Evolutionary conservation across 2,888 invertebrate genomes (phyloP).

Genomic region (Neoascia interrupta): DNA sequence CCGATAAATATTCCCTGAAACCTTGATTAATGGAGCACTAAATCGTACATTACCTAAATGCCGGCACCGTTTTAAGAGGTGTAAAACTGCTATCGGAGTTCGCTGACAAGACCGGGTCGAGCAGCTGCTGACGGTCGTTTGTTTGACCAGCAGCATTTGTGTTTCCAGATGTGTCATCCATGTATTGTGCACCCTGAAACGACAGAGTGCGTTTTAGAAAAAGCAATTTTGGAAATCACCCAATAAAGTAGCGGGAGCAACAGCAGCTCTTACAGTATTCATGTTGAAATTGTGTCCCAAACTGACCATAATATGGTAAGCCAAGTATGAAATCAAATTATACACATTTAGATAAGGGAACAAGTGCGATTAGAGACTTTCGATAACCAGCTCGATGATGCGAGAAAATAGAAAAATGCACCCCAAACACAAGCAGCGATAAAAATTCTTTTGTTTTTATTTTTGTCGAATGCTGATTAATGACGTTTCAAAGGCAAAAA

Average conservation of each 20-base stretch:
- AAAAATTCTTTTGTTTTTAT: conserved; percentile 43
- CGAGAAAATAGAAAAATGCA: conserved; percentile 7
- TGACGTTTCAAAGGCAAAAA: conserved; percentile 13
- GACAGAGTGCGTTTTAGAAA: too few relatives aligned
- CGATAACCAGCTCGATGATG: conserved; percentile 2
- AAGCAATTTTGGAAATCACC: not conserved
- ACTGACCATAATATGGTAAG: conserved; percentile 71
- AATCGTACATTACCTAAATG: conserved; percentile 78
- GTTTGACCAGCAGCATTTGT: conserved; percentile 54
- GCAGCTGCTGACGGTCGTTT: conserved; percentile 74
- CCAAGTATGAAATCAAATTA: conserved; percentile 15
- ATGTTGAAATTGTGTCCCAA: conserved; percentile 71
- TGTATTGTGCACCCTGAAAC: conserved; percentile 73
- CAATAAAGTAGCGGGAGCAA: not conserved
- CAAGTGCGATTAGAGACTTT: not conserved
- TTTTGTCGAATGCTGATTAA: conserved; percentile 1
- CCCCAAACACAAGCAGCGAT: not conserved
- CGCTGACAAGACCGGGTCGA: conserved; percentile 77
- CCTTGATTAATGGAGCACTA: too few relatives aligned
- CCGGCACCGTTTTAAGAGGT: conserved; percentile 76
- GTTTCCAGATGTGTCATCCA: conserved; percentile 70
- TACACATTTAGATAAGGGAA: conserved; percentile 43
- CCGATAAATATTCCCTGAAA: too few relatives aligned
- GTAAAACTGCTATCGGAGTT: conserved; percentile 74
- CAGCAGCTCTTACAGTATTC: conserved; percentile 70